Percentiles rank a stretch among this genome's conserved stretches.
phyloP scores from a whole-genome alignment of 2,113 vertebrate species.

The Myiagra hebetior region DNA sequence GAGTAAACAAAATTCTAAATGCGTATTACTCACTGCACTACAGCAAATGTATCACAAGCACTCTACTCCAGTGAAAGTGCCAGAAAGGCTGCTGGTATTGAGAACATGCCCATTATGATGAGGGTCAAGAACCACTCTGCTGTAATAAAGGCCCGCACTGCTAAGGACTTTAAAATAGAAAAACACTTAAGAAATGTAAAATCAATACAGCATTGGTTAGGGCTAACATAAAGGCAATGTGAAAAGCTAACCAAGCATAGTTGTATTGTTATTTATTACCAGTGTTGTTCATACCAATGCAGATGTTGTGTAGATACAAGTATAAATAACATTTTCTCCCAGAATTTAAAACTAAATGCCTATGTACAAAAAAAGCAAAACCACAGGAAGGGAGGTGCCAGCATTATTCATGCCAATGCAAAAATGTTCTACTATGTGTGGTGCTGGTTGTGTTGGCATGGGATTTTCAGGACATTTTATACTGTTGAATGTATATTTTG shows the following conservation, averaged over 20 bases:
- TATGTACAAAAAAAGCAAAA: slow-evolving; percentile 21
- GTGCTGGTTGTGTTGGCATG: neutral
- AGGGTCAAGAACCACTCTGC: neutral
- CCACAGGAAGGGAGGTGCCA: slow-evolving; percentile 38
- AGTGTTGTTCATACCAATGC: neutral
- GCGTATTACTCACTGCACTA: neutral
- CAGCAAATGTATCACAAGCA: neutral
- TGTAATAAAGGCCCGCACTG: neutral
- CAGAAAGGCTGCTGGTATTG: neutral
- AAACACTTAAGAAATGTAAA: neutral
- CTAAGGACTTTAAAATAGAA: neutral
- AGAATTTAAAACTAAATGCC: neutral
- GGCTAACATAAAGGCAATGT: neutral
- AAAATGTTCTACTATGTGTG: neutral
- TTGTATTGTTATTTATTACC: neutral
- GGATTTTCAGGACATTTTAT: neutral
- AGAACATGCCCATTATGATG: neutral
- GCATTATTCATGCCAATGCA: neutral
- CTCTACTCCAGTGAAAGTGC: neutral
- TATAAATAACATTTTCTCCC: neutral
- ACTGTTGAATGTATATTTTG: neutral
- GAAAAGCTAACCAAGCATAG: neutral
- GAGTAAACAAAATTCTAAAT: neutral
- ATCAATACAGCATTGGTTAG: neutral
- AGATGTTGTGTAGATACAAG: neutral